Conservation (phyloP, 2,888 invertebrate genomes). For the Cremastinae sp. region DNA sequence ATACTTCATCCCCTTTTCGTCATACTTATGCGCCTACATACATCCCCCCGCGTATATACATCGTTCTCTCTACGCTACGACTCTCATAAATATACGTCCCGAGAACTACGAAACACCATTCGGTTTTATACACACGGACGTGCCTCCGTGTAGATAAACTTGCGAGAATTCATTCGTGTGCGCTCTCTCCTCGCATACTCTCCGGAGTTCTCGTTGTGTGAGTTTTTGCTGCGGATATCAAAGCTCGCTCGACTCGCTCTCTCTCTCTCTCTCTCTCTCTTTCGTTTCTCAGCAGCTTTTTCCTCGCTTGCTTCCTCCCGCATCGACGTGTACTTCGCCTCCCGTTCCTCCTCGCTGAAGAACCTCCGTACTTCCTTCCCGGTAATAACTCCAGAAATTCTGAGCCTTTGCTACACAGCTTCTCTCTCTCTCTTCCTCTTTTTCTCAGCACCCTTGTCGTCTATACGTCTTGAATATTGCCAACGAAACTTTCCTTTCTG, state of each 20-base stretch:
- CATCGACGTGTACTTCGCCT: slow-evolving; percentile 6
- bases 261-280: too few relatives aligned
- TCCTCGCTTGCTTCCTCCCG: not conserved
- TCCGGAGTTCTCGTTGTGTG: too few relatives aligned
- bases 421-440: too few relatives aligned
- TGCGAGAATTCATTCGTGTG: not conserved
- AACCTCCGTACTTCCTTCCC: not conserved
- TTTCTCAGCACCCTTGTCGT: slow-evolving; percentile 5
- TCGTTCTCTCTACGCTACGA: slow-evolving; percentile 12
- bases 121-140: slow-evolving; percentile 11
- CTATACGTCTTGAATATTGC: slow-evolving; percentile 3
- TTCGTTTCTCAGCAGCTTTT: too few relatives aligned
- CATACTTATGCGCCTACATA: slow-evolving; percentile 24
- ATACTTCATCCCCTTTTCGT: slow-evolving; percentile 25
- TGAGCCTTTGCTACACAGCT: slow-evolving; percentile 4
- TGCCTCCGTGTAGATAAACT: not conserved
- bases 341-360: slow-evolving; percentile 22
- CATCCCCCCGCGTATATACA: slow-evolving; percentile 5
- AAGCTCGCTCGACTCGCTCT: too few relatives aligned
- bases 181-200: not conserved
- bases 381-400: slow-evolving; percentile 34
- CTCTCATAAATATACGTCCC: slow-evolving; percentile 45
- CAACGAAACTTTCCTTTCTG: not conserved
- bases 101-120: slow-evolving; percentile 42
- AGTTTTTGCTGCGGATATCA: too few relatives aligned